A percentile compares a stretch with the other conserved stretches of the same genome.
Evolutionary conservation across 2,113 vertebrate species (phyloP).

Genomic region (Paramisgurnus dabryanus): DNA sequence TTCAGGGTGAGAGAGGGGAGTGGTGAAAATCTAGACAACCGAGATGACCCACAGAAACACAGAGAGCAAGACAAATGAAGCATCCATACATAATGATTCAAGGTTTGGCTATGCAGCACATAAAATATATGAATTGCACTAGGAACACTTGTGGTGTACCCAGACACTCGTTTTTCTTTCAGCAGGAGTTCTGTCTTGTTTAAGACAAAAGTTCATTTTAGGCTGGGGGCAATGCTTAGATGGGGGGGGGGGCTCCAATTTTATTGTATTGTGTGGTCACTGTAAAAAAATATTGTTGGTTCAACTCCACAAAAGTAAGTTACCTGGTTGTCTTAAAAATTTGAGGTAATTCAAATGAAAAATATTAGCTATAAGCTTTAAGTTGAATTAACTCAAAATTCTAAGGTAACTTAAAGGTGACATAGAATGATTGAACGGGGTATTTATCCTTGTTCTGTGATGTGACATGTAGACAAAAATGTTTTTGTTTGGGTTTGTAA

Average conservation of each 20-base stretch:
- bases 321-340: too few relatives aligned
- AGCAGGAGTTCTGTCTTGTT: slow-evolving; percentile 13
- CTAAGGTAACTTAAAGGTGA: too few relatives aligned
- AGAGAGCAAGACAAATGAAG: slow-evolving; percentile 9
- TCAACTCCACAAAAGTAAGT: too few relatives aligned
- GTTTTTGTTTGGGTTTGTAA: too few relatives aligned
- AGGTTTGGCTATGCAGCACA: slow-evolving; percentile 22
- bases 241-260: neutral
- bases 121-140: slow-evolving; percentile 13
- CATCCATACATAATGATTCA: slow-evolving; percentile 22
- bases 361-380: too few relatives aligned
- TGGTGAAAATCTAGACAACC: neutral
- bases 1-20: slow-evolving; percentile 23
- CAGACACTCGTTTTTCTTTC: slow-evolving; percentile 15
- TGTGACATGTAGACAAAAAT: too few relatives aligned
- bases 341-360: too few relatives aligned
- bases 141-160: slow-evolving; percentile 21
- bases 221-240: neutral
- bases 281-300: too few relatives aligned
- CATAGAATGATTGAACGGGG: too few relatives aligned
- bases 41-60: neutral
- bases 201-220: neutral
- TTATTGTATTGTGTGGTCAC: neutral
- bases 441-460: too few relatives aligned
- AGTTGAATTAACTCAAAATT: too few relatives aligned